Base-by-base conservation (phyloP, 2,888 invertebrate genomes). In the Mayetiola destructor region DNA sequence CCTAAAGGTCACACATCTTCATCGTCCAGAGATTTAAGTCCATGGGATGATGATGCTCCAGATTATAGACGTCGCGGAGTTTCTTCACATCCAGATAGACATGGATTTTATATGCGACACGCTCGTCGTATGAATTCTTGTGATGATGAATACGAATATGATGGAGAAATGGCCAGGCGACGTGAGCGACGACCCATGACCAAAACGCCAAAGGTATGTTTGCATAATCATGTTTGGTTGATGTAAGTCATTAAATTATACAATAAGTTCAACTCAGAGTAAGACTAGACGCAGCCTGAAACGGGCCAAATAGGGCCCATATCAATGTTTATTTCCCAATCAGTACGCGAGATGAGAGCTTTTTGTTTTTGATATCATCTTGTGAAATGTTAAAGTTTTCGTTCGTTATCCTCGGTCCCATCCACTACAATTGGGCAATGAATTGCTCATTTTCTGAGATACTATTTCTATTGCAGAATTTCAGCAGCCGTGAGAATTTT, bases 21-120 rank as follows among this genome's bases (percentile, higher is more conserved):
- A 0, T 84, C 84, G 8, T 84, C 85, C 0, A 75, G 87, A 0
- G 88, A 88, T 67, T 80, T 82, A 21, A 85, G 88, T 53, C 85
- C 86, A 2, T 88, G 88, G 88, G 86, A 88, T 60, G 84, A 84
- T 61, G 88, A 88, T 64, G 74, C 63, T 64, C 76, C 72, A 60
- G 80, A 73, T 62, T 76, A 74, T 66, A 73, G 66, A 67, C 74
- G 70, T 72, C 53, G 57, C 35, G 53, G 55, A 32, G 5, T 55
- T 4, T 30, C 53, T 2, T 53, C 53, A 4, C 56, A 58, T 52
- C 62, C 64, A 20, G 70, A 69, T 59, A 64, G 69, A 0, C 69
- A 70, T 60, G 69, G 68, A 5, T 72, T 71, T 60, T 80, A 81
- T 64, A 73, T 81, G 66, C 73, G 76, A 1, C 71, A 68, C 64